Evolutionary conservation across 2,888 invertebrate genomes (phyloP).

Genomic region (Rugalucina vietnamica): DNA sequence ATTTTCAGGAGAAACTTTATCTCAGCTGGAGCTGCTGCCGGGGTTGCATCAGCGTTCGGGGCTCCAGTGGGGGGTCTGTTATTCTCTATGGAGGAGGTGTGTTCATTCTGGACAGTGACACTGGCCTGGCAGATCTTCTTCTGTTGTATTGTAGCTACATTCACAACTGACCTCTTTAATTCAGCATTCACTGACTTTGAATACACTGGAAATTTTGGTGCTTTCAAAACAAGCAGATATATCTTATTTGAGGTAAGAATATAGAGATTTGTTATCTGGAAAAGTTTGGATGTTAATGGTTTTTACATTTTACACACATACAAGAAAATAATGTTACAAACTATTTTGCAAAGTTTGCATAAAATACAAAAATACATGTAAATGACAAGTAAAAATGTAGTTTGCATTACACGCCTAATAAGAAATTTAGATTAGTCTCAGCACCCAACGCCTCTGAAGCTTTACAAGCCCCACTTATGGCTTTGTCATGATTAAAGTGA

Average conservation of each 20-base stretch:
- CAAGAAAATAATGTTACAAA: too few species aligned
- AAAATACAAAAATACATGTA: too few species aligned
- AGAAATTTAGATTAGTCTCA: too few species aligned
- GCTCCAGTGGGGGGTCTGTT: conserved; percentile 84
- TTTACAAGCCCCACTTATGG: too few species aligned
- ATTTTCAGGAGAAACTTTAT: conserved; percentile 82
- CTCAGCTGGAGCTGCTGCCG: conserved; percentile 84
- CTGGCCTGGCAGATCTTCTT: conserved; percentile 85
- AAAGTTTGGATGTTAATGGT: too few species aligned
- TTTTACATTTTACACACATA: too few species aligned
- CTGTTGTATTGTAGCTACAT: conserved; percentile 84
- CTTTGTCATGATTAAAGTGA: too few species aligned
- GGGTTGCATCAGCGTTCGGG: conserved; percentile 84
- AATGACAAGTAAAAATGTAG: too few species aligned
- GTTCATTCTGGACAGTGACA: conserved; percentile 84
- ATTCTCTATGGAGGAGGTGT: conserved; percentile 85
- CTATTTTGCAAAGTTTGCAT: too few species aligned
- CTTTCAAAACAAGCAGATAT: conserved; percentile 82
- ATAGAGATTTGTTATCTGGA: too few species aligned
- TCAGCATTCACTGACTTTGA: conserved; percentile 81
- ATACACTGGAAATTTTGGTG: conserved; percentile 81
- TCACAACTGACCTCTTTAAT: conserved; percentile 83
- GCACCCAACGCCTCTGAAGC: too few species aligned
- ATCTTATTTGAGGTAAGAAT: conserved; percentile 81
- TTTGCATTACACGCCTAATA: too few species aligned